Evolutionary conservation across 2,113 vertebrate species (phyloP).

Genomic region (Picathartes gymnocephalus): DNA sequence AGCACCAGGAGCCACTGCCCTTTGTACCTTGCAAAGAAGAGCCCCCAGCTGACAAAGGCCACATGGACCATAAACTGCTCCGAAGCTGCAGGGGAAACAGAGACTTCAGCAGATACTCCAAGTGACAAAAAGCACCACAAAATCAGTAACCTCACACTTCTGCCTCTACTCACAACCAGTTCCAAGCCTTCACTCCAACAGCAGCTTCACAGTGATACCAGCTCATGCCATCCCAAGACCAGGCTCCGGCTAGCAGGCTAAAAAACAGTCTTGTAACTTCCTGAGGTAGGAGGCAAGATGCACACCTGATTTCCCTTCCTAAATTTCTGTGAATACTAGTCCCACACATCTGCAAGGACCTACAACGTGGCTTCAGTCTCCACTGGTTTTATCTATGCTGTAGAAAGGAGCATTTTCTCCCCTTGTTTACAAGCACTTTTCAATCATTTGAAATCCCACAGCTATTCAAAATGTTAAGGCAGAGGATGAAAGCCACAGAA

Average conservation of each 20-base stretch:
- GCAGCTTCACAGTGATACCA: not conserved
- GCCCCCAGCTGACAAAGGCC: not conserved
- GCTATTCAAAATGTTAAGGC: not conserved
- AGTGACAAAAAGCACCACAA: not conserved
- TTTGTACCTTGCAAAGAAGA: not conserved
- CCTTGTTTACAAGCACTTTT: not conserved
- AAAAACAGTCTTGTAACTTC: not conserved
- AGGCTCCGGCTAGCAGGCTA: not conserved
- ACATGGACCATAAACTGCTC: not conserved
- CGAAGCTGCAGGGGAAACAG: not conserved
- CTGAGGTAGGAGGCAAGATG: not conserved
- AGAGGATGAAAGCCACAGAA: not conserved
- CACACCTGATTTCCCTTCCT: not conserved
- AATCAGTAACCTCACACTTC: not conserved
- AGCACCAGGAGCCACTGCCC: not conserved
- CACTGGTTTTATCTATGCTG: not conserved
- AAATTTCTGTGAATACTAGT: not conserved
- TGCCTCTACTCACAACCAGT: not conserved
- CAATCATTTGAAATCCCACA: not conserved
- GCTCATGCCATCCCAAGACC: not conserved
- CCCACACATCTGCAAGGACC: not conserved
- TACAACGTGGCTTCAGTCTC: not conserved
- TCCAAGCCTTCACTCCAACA: not conserved
- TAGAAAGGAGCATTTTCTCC: not conserved
- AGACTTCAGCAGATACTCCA: not conserved